Conservation (phyloP, 2,797 vertebrate species). For the Sebastes diploproa region DNA sequence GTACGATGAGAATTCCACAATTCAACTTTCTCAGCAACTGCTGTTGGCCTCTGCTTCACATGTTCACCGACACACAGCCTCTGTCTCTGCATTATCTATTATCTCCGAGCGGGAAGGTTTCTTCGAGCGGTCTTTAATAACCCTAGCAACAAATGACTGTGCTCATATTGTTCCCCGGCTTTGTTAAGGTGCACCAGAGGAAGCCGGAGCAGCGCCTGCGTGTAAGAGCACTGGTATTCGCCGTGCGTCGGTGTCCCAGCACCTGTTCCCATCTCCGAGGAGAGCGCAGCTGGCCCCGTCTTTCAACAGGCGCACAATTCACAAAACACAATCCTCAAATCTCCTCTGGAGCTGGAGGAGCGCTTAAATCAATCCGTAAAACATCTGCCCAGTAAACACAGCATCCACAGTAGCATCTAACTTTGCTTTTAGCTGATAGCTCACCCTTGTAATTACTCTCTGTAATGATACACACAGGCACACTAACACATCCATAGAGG, state of each 20-base stretch:
- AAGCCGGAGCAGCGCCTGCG: conserved; percentile 34
- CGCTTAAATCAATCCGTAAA: conserved; percentile 31
- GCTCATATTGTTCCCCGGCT: conserved; percentile 49
- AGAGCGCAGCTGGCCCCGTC: conserved; percentile 66
- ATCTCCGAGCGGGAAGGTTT: conserved; percentile 21
- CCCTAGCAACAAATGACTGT: conserved; percentile 72
- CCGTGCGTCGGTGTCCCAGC: conserved; percentile 44
- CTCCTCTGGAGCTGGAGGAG: conserved; percentile 18
- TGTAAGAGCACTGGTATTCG: conserved; percentile 56
- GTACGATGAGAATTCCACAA: too few species aligned
- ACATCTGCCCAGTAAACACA: conserved; percentile 58
- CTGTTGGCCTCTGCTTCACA: conserved; percentile 32
- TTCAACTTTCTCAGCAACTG: conserved; percentile 28
- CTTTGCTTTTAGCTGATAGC: conserved; percentile 47
- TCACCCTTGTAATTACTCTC: conserved; percentile 28
- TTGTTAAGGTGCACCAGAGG: conserved; percentile 67
- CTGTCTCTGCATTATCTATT: conserved; percentile 24
- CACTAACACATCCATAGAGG: conserved; percentile 31
- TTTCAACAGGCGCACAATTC: conserved; percentile 41
- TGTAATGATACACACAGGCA: conserved; percentile 26
- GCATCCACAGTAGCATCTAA: conserved; percentile 19
- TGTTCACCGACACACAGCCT: conserved; percentile 19
- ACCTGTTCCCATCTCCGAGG: conserved; percentile 67
- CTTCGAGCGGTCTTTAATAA: conserved; percentile 54
- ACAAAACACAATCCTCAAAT: conserved; percentile 51